A percentile compares a stretch with the other conserved stretches of the same genome.
Evolutionary conservation across 2,113 vertebrate species (phyloP).

Genomic region (Riparia riparia): DNA sequence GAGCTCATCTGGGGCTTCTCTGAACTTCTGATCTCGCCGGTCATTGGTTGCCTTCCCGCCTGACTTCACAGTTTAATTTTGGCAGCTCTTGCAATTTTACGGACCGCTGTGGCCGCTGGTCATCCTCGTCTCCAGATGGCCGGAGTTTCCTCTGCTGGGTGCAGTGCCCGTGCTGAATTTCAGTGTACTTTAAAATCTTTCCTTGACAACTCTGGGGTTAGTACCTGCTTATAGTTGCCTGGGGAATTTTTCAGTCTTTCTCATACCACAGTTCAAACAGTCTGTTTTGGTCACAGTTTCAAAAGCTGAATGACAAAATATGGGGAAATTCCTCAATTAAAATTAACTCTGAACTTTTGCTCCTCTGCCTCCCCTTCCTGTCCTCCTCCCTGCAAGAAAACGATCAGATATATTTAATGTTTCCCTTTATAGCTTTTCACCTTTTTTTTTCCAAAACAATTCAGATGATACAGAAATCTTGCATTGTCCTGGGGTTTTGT

Average conservation of each 20-base stretch:
- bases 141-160: slow-evolving; percentile 52
- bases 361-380: slow-evolving; percentile 43
- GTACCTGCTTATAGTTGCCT: slow-evolving; percentile 35
- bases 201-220: slow-evolving; percentile 12
- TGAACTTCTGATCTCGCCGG: slow-evolving; percentile 72
- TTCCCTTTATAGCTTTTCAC: not conserved
- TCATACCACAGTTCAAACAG: slow-evolving; percentile 50
- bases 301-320: slow-evolving; percentile 73
- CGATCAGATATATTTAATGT: not conserved
- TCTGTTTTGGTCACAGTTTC: slow-evolving; percentile 77
- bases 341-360: slow-evolving; percentile 75
- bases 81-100: slow-evolving; percentile 63
- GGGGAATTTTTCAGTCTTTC: slow-evolving; percentile 58
- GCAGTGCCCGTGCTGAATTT: not conserved
- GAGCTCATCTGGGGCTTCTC: slow-evolving; percentile 73
- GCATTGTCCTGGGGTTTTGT: not conserved
- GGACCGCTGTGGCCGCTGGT: slow-evolving; percentile 31
- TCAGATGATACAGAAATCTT: not conserved
- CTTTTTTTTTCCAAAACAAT: not conserved
- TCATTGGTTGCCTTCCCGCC: slow-evolving; percentile 67
- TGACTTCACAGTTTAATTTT: slow-evolving; percentile 81
- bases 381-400: not conserved
- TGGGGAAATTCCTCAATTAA: slow-evolving; percentile 82
- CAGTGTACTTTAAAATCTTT: not conserved
- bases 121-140: slow-evolving; percentile 60